Percentiles rank a stretch among this genome's conserved stretches.
Evolutionary conservation across 2,888 invertebrate genomes (phyloP).

Genomic region (Agonopterix arenella): DNA sequence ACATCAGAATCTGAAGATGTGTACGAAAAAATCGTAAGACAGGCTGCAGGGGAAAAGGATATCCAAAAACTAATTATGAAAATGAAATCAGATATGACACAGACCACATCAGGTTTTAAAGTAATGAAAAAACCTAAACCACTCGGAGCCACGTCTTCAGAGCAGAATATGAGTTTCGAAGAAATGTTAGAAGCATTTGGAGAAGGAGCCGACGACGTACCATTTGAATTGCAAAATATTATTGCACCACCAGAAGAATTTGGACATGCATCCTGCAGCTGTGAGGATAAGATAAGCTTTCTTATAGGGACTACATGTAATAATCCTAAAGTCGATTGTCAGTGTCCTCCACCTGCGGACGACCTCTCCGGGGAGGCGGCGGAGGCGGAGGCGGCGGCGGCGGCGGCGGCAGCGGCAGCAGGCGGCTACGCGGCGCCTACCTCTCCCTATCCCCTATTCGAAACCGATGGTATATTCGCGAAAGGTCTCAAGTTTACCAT

Average conservation of each 20-base stretch:
- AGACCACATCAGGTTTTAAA: conserved; percentile 41
- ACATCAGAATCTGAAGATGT: too few relatives aligned
- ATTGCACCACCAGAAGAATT: conserved; percentile 11
- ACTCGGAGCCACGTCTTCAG: conserved; percentile 2
- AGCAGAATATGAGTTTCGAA: conserved; percentile 32
- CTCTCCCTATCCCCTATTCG: neutral
- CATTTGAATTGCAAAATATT: too few relatives aligned
- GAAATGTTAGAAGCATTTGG: conserved; percentile 28
- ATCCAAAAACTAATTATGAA: conserved; percentile 13
- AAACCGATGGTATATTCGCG: neutral
- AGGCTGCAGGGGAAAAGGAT: too few relatives aligned
- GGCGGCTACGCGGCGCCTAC: neutral
- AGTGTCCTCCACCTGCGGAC: neutral
- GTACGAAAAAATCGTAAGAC: too few relatives aligned
- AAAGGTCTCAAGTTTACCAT: conserved; percentile 27
- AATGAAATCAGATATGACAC: conserved; percentile 33
- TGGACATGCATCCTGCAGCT: neutral
- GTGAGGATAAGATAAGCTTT: neutral
- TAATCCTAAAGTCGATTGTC: neutral
- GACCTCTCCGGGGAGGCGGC: neutral
- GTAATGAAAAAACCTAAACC: conserved; percentile 15
- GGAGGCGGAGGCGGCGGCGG: too few relatives aligned
- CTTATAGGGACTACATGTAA: neutral
- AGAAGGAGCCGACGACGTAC: conserved; percentile 1
- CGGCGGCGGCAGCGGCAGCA: too few relatives aligned